Base-by-base conservation (phyloP, 2,888 invertebrate species). In the Globia sparganii region DNA sequence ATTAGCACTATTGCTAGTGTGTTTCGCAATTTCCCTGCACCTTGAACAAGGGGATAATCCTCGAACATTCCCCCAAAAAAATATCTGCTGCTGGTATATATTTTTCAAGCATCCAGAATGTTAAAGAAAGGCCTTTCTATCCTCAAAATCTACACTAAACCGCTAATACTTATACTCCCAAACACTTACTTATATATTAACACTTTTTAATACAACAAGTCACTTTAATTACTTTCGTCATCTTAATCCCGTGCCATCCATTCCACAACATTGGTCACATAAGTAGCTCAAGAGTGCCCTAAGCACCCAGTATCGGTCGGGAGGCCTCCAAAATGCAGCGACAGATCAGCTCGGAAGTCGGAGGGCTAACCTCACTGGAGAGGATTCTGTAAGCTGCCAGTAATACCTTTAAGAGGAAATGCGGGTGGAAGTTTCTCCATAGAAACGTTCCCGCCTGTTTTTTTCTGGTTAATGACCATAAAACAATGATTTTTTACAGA, bases 271-370 rank as follows among this genome's bases (percentile, higher is more conserved):
- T 62, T 49, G n/a, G 3, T 34, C 15, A 59, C 11, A 78, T 67
- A 77, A 77, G 61, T 49, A 58, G 56, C 49, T 56, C 66, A 28
- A 72, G 72, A 73, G 64, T 64, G 59, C 37, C 8, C 28, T 62
- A 11, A 74, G 64, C 37, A 68, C 65, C 15, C 4, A 66, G 76
- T 74, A 75, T 72, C 53, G 53, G 65, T 59, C 18, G 46, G 31
- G 82, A 86, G 59, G 71, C 85, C 82, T 56, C 61, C 37, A 61
- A 25, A 85, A 77, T 87, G 87, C 83, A 69, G 56, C 66, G 72
- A 76, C 72, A 58, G 76, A 70, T 83, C n/a, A 81, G 73, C 62
- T 61, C n/a, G n/a, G 68, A 65, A 43, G 53, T 62, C 34, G 18
- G 37, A 80, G 61, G 46, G 34, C 64, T 53, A 49, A 68, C 62